phyloP scores from a whole-genome alignment of 2,797 vertebrate species.

The Vespertilio murinus region DNA sequence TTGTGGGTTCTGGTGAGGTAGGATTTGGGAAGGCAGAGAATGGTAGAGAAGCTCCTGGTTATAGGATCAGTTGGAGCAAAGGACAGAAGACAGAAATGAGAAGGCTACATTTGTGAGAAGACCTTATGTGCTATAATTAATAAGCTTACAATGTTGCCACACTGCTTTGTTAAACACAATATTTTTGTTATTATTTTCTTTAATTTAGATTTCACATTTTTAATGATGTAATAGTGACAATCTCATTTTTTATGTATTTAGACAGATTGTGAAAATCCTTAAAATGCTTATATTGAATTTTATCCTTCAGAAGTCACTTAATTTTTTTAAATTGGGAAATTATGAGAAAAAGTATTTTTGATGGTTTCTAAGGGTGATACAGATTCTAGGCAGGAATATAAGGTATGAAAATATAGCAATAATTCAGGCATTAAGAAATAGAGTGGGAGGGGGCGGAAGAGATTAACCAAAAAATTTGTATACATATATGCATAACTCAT shows the following conservation, averaged over 20 bases:
- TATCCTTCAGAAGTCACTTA: neutral
- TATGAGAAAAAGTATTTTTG: neutral
- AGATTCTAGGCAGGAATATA: neutral
- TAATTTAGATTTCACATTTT: neutral
- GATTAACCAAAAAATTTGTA: too few species aligned
- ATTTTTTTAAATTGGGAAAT: neutral
- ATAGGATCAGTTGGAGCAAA: neutral
- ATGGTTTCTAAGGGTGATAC: neutral
- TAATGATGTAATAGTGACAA: neutral
- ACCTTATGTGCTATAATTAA: neutral
- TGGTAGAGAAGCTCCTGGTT: neutral
- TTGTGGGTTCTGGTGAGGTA: neutral
- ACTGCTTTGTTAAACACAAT: neutral
- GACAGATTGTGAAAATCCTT: neutral
- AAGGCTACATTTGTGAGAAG: neutral
- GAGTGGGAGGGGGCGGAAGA: neutral
- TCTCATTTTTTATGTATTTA: neutral
- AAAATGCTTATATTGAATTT: neutral
- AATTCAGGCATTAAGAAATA: neutral
- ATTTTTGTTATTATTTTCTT: neutral
- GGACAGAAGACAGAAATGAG: neutral
- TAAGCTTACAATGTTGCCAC: neutral
- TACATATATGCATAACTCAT: too few species aligned
- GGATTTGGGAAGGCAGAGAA: neutral
- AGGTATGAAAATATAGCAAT: neutral